Evolutionary conservation across 2,797 vertebrate species (phyloP), one percentile per base, ranked within the genome.

Genomic region (Malacoctenus gilli): DNA sequence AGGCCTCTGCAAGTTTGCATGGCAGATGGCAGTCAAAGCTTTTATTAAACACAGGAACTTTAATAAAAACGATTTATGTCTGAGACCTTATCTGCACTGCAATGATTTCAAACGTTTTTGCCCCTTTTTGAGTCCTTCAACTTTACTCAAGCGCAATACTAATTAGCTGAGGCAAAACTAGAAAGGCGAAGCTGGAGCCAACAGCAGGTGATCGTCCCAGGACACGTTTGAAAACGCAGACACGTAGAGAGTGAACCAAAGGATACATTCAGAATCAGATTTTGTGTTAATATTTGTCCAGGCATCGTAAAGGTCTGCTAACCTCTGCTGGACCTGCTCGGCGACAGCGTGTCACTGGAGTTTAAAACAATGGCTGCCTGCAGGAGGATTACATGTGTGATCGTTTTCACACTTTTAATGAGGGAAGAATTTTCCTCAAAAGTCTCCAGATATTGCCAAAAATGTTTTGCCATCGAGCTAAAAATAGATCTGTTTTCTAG

Each of bases 401-500:
- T 39, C 31, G 66, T 62, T 47, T 48, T 49, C 12, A 55, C 55
- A 54, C 21, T 9, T 5, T 28, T 2, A 1, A 6, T 28, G 2
- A 51, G 36, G n/a, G n/a, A n/a, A n/a, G n/a, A n/a, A n/a, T 13
- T 35, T 44, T 22, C 22, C 39, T 70, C 30, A 59, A 60, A 72
- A 48, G 21, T 62, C 20, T 2, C 20, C 6, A 32, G 37, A 62
- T 54, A 66, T 42, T 52, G 49, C 36, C 15, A 58, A 53, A 66
- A 58, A 58, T 32, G 34, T 38, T 16, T 65, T 72, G 53, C 52
- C 25, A 50, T 57, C 14, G 21, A 50, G 37, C 38, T 73, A 67
- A 64, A 75, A 71, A 63, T 62, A 65, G 46, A 65, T 1, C 20
- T 15, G 18, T 52, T 35, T n/a, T 70, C 58, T 77, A 31, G 46